Evolutionary conservation across 2,113 vertebrate genomes (phyloP).

Genomic region (Pygoscelis adeliae): DNA sequence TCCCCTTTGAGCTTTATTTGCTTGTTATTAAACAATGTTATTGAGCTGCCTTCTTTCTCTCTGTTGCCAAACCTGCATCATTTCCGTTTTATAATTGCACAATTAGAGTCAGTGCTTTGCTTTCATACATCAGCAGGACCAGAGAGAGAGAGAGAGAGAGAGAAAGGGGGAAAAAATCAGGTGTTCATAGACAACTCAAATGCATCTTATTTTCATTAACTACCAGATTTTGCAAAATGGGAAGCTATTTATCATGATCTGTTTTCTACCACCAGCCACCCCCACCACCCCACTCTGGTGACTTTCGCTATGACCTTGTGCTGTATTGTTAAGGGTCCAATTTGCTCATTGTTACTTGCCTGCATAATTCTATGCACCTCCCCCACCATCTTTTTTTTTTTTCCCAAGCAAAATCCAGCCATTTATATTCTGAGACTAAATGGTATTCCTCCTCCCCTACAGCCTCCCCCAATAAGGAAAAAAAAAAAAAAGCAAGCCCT

Average conservation of each 20-base stretch:
- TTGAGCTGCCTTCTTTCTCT: conserved; percentile 82
- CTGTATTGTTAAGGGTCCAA: conserved; percentile 84
- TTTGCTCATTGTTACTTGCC: conserved; percentile 92
- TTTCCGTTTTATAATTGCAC: conserved; percentile 98
- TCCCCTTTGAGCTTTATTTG: conserved; percentile 85
- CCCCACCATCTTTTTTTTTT: conserved; percentile 63
- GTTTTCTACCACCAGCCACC: conserved; percentile 89
- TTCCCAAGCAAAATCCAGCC: conserved; percentile 83
- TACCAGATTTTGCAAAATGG: conserved; percentile 93
- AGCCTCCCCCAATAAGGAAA: conserved; percentile 29
- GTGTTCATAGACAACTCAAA: conserved; percentile 77
- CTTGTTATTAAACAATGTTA: conserved; percentile 88
- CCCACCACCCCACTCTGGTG: conserved; percentile 79
- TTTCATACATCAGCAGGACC: conserved; percentile 95
- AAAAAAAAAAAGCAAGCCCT: not conserved
- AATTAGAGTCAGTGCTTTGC: conserved; percentile 94
- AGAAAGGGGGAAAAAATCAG: conserved; percentile 67
- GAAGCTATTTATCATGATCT: conserved; percentile 96
- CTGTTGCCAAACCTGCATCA: conserved; percentile 86
- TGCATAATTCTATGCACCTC: conserved; percentile 90
- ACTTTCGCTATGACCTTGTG: conserved; percentile 95
- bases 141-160: conserved; percentile 54
- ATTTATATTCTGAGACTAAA: conserved; percentile 92
- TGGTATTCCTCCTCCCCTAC: conserved; percentile 81
- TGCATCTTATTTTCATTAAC: conserved; percentile 91